Conservation (phyloP, 2,113 vertebrate species). For the Heterotis niloticus region DNA sequence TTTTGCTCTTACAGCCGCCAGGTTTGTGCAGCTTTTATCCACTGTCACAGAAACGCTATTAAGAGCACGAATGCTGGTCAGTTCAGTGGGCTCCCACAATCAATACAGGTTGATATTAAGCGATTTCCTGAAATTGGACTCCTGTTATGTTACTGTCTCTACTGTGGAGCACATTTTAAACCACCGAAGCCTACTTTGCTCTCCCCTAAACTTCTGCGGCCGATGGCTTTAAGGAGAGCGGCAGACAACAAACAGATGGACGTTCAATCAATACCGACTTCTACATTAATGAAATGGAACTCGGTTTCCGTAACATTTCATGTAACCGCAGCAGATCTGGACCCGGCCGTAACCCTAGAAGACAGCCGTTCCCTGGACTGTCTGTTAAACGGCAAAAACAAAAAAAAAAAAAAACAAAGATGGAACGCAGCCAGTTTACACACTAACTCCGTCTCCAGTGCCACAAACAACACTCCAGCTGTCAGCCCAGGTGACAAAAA, state of each 20-base stretch:
- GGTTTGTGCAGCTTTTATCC: not conserved
- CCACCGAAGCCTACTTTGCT: not conserved
- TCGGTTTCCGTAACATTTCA: not conserved
- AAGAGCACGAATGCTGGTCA: not conserved
- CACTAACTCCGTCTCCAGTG: too few species aligned
- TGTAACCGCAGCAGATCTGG: not conserved
- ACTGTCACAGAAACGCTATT: not conserved
- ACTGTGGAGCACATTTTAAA: slow-evolving; percentile 8
- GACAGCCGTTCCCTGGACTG: not conserved
- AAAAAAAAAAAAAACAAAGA: not conserved
- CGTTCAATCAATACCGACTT: not conserved
- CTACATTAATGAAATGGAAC: not conserved
- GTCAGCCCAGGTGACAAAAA: not conserved
- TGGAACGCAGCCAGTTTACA: not conserved
- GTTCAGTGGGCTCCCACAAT: not conserved
- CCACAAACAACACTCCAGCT: too few species aligned
- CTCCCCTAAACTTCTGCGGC: not conserved
- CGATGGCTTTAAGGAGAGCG: not conserved
- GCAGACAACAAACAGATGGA: not conserved
- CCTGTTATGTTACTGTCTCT: not conserved
- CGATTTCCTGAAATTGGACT: not conserved
- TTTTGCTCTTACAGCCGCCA: not conserved
- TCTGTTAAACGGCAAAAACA: not conserved
- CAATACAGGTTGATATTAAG: not conserved
- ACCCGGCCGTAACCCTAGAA: not conserved